Percentiles rank a stretch among this genome's conserved stretches.
Conservation (phyloP, 2,888 invertebrate species). For the Cosmopolites sordidus region DNA sequence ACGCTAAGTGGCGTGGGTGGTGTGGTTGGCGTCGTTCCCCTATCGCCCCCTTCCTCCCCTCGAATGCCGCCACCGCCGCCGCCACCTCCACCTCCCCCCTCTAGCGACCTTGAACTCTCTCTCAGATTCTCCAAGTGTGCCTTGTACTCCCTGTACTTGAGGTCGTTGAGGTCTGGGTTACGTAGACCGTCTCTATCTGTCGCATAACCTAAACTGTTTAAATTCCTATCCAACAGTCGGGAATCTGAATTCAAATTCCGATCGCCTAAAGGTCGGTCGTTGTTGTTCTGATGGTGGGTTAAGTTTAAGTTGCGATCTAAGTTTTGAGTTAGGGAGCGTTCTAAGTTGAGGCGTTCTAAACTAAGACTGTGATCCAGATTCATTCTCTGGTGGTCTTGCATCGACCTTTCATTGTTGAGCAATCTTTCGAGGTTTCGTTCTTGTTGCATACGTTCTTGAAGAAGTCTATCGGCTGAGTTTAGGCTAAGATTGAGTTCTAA, state of each 20-base stretch:
- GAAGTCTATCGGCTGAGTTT: conserved; percentile 37
- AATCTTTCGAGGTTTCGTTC: conserved; percentile 43
- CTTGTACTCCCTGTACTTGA: conserved; percentile 49
- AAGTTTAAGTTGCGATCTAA: conserved; percentile 35
- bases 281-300: conserved; percentile 30
- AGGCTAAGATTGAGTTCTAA: conserved; percentile 44
- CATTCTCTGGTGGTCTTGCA: conserved; percentile 37
- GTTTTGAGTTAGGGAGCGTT: conserved; percentile 40
- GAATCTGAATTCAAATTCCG: conserved; percentile 37
- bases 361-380: conserved; percentile 40
- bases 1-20: conserved; percentile 50
- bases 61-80: conserved; percentile 31
- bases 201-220: conserved; percentile 30
- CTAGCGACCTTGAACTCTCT: conserved; percentile 40
- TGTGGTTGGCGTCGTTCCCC: conserved; percentile 47
- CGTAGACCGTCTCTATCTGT: conserved; percentile 20
- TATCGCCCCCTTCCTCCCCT: conserved; percentile 38
- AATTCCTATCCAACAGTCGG: conserved; percentile 31
- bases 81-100: conserved; percentile 33
- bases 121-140: conserved; percentile 46
- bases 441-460: conserved; percentile 42
- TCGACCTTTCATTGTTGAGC: conserved; percentile 41
- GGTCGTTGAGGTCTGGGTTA: conserved; percentile 23
- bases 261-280: conserved; percentile 39
- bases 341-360: conserved; percentile 42